These are phyloP conservation scores for Periophthalmus magnuspinnatus DNA, from an alignment of 2,797 vertebrate species.

Conservation along the genomic window DNA sequence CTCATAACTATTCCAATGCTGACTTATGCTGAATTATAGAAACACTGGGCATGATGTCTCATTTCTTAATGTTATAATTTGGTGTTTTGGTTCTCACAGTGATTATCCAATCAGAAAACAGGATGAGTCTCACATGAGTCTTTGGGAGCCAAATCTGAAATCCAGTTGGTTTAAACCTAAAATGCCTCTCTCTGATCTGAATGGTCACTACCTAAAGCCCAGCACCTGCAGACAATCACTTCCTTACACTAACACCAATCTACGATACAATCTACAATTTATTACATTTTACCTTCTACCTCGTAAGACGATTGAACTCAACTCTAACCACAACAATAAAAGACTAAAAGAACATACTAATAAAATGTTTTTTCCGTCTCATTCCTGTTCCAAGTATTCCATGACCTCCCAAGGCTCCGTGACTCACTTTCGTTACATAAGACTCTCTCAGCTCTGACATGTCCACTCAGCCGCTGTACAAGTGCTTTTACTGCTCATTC, in stretches of 20 bases:
- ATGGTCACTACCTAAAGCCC: too few species aligned
- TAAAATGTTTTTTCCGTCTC: neutral
- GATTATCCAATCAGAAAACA: too few species aligned
- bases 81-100: too few species aligned
- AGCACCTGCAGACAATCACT: neutral
- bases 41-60: too few species aligned
- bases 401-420: neutral
- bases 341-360: neutral
- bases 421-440: neutral
- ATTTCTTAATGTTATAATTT: too few species aligned
- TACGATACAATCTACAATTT: neutral
- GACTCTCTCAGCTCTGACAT: neutral
- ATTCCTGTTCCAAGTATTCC: neutral
- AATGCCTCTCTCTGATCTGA: too few species aligned
- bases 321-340: neutral
- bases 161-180: too few species aligned
- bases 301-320: neutral
- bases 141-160: too few species aligned
- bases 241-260: neutral
- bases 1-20: too few species aligned
- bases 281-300: neutral
- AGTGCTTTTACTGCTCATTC: neutral
- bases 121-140: too few species aligned
- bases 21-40: too few species aligned
- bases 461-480: neutral